Percentiles rank a stretch among this genome's conserved stretches.
These are phyloP conservation scores for Piliocolobus tephrosceles DNA, from an alignment of 2,113 vertebrate species.

Conservation along the genomic window DNA sequence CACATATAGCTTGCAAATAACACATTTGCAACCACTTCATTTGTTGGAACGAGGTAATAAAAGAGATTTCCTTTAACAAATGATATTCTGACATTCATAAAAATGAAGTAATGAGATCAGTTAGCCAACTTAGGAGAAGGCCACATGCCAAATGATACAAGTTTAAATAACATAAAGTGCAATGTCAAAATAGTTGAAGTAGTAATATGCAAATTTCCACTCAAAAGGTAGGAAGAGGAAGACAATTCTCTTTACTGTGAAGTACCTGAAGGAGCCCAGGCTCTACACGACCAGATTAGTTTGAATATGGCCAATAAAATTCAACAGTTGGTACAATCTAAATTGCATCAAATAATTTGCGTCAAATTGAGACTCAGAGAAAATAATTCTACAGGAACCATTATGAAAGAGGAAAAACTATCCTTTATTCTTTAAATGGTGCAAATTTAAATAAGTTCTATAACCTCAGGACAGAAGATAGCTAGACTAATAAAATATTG, in stretches of 20 bases:
- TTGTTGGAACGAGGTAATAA: slow-evolving; percentile 62
- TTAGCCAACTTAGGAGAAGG: slow-evolving; percentile 31
- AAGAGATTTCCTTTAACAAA: slow-evolving; percentile 60
- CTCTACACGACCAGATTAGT: background rate
- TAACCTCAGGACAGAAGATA: background rate
- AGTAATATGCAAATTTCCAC: slow-evolving; percentile 43
- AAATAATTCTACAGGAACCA: background rate
- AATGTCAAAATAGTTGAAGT: slow-evolving; percentile 3
- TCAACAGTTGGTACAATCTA: background rate
- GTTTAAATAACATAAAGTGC: slow-evolving; percentile 34
- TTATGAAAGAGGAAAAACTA: background rate
- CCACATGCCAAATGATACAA: slow-evolving; percentile 16
- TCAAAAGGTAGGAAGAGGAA: background rate
- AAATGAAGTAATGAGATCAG: slow-evolving; percentile 52
- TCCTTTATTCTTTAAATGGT: background rate
- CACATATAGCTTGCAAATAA: slow-evolving; percentile 15
- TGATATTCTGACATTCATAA: slow-evolving; percentile 57
- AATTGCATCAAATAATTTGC: slow-evolving; percentile 12
- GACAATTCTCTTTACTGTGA: background rate
- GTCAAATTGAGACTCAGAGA: background rate
- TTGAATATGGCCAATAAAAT: background rate
- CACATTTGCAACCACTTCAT: slow-evolving; percentile 56
- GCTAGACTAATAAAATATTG: background rate
- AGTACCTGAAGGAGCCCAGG: background rate
- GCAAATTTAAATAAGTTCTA: background rate